These are phyloP conservation scores for Nannoperca obscura DNA, from an alignment of 2,797 vertebrate species.

Conservation along the genomic window DNA sequence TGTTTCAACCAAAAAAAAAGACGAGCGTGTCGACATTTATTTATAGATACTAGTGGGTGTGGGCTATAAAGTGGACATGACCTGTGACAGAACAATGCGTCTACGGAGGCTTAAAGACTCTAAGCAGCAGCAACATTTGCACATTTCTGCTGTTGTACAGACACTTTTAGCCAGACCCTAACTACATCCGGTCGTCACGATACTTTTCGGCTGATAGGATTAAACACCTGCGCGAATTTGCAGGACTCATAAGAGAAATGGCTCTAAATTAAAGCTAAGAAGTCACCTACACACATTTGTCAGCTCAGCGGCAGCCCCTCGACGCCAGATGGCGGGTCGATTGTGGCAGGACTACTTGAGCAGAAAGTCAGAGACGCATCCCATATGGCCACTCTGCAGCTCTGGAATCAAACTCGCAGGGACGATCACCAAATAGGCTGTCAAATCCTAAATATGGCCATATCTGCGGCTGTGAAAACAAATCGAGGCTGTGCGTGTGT, in stretches of 20 bases:
- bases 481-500: background rate
- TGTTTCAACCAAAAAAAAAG: background rate
- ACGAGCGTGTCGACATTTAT: background rate
- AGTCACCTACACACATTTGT: slow-evolving; percentile 36
- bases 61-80: background rate
- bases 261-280: slow-evolving; percentile 33
- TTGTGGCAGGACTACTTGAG: slow-evolving; percentile 7
- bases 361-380: slow-evolving; percentile 37
- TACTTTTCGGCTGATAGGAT: slow-evolving; percentile 13
- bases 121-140: background rate
- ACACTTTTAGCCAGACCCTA: background rate
- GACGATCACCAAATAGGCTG: background rate
- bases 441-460: slow-evolving; percentile 1
- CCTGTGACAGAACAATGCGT: background rate
- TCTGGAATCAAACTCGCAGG: slow-evolving; percentile 3
- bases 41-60: background rate
- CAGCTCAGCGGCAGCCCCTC: slow-evolving; percentile 16
- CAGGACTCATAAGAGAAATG: slow-evolving; percentile 4
- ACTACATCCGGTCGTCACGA: background rate
- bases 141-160: background rate
- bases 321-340: slow-evolving; percentile 54
- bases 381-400: slow-evolving; percentile 40
- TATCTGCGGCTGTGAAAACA: background rate
- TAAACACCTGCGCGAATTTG: slow-evolving; percentile 1
- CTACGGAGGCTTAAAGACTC: background rate